Conservation (phyloP, 2,888 invertebrate genomes). For the Lasioglossum vierecki region DNA sequence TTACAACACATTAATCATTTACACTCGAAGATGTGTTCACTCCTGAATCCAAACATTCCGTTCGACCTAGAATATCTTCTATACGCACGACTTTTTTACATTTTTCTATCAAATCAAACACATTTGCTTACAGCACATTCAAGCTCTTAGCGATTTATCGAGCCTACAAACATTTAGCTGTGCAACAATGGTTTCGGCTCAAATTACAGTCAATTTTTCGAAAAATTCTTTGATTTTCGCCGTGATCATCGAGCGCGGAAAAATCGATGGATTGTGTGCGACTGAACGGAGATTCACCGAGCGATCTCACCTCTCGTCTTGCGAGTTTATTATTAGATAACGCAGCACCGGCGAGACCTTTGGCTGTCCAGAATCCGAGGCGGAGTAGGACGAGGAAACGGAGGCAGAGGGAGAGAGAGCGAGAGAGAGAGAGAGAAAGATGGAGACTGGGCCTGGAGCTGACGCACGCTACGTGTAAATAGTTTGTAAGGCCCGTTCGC, state of each 20-base stretch:
- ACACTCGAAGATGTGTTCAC: neutral
- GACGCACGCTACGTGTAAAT: slow-evolving; percentile 71
- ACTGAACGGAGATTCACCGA: neutral
- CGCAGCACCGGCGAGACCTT: slow-evolving; percentile 39
- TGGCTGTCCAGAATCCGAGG: slow-evolving; percentile 24
- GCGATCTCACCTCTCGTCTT: slow-evolving; percentile 35
- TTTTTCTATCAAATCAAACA: neutral
- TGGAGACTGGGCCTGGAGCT: slow-evolving; percentile 31
- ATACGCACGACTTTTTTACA: neutral
- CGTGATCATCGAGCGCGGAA: neutral
- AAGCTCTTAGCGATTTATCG: neutral
- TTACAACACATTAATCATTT: neutral
- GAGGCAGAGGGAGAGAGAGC: neutral
- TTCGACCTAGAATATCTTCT: neutral
- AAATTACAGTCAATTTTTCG: neutral
- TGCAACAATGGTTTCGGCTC: neutral
- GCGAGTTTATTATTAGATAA: slow-evolving; percentile 52
- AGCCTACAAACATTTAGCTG: neutral
- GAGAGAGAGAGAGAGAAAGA: neutral
- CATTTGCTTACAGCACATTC: neutral
- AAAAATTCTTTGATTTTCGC: neutral
- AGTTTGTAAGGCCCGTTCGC: slow-evolving; percentile 67
- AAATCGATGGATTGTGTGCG: neutral
- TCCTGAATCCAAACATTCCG: neutral
- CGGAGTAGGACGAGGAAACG: neutral